Evolutionary conservation across 1,140 invertebrate species (phyloP).

Genomic region (Chironomus tepperi): DNA sequence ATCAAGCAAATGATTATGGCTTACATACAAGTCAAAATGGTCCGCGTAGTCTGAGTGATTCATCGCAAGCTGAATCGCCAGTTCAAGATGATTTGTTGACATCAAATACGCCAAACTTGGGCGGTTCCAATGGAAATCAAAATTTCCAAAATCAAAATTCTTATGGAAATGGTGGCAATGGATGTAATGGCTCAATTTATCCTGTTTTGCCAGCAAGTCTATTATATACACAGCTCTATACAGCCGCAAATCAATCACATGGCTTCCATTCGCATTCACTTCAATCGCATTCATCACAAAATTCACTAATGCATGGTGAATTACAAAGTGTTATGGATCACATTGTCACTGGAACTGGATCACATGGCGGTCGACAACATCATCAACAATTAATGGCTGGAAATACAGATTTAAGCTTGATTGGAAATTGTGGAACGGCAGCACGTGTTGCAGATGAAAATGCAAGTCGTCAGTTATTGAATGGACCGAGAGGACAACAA

Average conservation of each 20-base stretch:
- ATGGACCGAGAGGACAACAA: slow-evolving; percentile 50
- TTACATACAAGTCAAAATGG: slow-evolving; percentile 40
- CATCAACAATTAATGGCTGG: slow-evolving; percentile 46
- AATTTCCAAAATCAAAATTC: slow-evolving; percentile 38
- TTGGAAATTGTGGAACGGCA: slow-evolving; percentile 52
- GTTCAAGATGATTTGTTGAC: slow-evolving; percentile 65
- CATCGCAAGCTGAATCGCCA: slow-evolving; percentile 71
- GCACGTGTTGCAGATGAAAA: slow-evolving; percentile 50
- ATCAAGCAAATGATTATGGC: slow-evolving; percentile 37
- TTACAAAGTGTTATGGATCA: slow-evolving; percentile 62
- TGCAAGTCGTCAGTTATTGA: slow-evolving; percentile 43
- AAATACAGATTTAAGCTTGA: slow-evolving; percentile 46
- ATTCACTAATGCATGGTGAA: slow-evolving; percentile 50
- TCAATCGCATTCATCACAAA: slow-evolving; percentile 49
- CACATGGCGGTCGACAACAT: slow-evolving; percentile 40
- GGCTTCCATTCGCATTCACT: slow-evolving; percentile 62
- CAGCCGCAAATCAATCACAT: slow-evolving; percentile 65
- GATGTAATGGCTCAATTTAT: slow-evolving; percentile 57
- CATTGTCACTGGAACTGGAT: slow-evolving; percentile 51
- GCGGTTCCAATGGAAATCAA: slow-evolving; percentile 35
- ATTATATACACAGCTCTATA: slow-evolving; percentile 73
- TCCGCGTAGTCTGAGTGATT: slow-evolving; percentile 65
- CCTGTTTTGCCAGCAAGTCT: slow-evolving; percentile 67
- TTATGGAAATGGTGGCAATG: slow-evolving; percentile 33
- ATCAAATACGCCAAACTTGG: slow-evolving; percentile 44